These are phyloP conservation scores for Knipowitschia caucasica DNA, from an alignment of 2,797 vertebrate genomes.

Conservation along the genomic window DNA sequence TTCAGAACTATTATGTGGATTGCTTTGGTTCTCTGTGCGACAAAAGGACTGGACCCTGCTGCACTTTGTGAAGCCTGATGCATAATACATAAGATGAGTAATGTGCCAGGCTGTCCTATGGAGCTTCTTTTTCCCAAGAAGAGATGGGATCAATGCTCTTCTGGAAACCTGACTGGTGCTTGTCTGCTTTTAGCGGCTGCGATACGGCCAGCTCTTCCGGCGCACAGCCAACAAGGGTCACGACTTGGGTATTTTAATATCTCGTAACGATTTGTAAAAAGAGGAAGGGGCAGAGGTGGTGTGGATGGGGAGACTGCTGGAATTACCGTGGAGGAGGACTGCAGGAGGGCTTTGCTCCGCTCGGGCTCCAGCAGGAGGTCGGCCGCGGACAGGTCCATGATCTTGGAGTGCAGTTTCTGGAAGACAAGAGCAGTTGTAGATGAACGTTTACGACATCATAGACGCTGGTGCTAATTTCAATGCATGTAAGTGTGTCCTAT, in stretches of 20 bases:
- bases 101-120: conserved; percentile 76
- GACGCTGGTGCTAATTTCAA: too few species aligned
- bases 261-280: conserved; percentile 69
- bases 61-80: conserved; percentile 72
- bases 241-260: conserved; percentile 74
- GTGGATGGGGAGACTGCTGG: conserved; percentile 74
- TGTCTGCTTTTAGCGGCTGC: conserved; percentile 72
- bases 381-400: conserved; percentile 83
- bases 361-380: conserved; percentile 82
- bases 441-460: too few species aligned
- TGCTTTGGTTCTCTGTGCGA: not conserved
- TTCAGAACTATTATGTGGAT: not conserved
- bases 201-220: conserved; percentile 78
- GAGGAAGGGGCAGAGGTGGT: conserved; percentile 37
- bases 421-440: too few species aligned
- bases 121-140: conserved; percentile 82
- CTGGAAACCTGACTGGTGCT: conserved; percentile 82
- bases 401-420: conserved; percentile 86
- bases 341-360: conserved; percentile 71
- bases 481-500: too few species aligned
- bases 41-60: conserved; percentile 40
- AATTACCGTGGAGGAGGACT: too few species aligned
- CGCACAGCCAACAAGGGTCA: conserved; percentile 68
- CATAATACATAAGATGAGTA: conserved; percentile 93
- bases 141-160: conserved; percentile 86